These are phyloP conservation scores for Tychaedon coryphoeus DNA, from an alignment of 2,113 vertebrate species.

Conservation along the genomic window DNA sequence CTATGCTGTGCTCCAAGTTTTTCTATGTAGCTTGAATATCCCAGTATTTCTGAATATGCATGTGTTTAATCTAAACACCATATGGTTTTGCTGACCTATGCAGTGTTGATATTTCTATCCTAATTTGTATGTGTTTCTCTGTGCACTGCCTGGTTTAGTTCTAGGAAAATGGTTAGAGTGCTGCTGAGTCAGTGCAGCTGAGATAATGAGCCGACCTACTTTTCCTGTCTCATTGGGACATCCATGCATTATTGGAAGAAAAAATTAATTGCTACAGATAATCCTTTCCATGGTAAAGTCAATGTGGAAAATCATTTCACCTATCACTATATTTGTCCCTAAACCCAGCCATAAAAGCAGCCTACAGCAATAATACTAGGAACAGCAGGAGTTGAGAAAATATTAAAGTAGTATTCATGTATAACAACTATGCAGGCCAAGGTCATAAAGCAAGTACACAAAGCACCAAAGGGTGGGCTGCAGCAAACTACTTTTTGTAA, in stretches of 20 bases:
- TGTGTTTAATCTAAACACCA: conserved; percentile 47
- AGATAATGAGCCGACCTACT: conserved; percentile 55
- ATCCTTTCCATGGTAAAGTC: not conserved
- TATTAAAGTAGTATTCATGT: not conserved
- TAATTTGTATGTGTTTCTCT: conserved; percentile 6
- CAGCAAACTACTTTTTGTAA: not conserved
- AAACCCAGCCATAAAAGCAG: not conserved
- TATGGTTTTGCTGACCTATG: conserved; percentile 50
- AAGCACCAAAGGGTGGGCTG: not conserved
- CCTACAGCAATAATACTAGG: not conserved
- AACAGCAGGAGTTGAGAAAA: not conserved
- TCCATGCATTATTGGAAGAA: not conserved
- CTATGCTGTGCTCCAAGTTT: not conserved
- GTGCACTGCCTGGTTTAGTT: not conserved
- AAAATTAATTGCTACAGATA: conserved; percentile 59
- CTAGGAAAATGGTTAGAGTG: conserved; percentile 7
- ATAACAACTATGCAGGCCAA: not conserved
- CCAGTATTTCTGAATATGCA: not conserved
- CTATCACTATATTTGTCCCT: not conserved
- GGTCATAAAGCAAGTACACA: not conserved
- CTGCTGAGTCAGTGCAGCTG: conserved; percentile 63
- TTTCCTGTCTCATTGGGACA: conserved; percentile 29
- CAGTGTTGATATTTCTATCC: conserved; percentile 26
- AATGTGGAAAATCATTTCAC: conserved; percentile 43
- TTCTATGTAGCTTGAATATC: not conserved